Conservation (phyloP, 2,113 vertebrate genomes). For the Aptenodytes patagonicus region DNA sequence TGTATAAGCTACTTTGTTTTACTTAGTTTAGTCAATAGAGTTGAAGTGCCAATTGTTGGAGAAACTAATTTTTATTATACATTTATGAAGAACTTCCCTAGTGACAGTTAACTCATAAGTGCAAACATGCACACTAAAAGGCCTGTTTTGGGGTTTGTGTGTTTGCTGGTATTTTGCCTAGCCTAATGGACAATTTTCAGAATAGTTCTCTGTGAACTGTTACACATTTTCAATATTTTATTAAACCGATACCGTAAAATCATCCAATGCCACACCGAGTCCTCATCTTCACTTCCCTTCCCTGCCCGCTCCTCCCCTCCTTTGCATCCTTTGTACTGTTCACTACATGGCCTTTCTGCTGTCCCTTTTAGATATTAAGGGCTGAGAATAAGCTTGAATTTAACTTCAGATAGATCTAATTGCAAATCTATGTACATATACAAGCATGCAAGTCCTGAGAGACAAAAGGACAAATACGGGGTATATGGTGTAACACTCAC, state of each 20-base stretch:
- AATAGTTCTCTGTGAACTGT: background rate
- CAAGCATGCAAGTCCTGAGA: background rate
- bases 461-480: background rate
- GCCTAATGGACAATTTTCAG: background rate
- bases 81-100: background rate
- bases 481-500: background rate
- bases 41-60: background rate
- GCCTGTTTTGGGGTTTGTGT: accelerated
- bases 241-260: background rate
- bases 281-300: background rate
- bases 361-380: background rate
- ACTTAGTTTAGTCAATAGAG: background rate
- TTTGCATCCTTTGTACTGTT: background rate
- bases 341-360: background rate
- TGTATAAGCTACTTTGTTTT: background rate
- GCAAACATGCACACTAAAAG: background rate
- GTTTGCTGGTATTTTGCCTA: background rate
- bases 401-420: background rate
- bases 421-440: background rate
- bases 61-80: background rate
- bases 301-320: accelerated
- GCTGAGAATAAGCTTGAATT: background rate
- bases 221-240: background rate
- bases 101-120: background rate
- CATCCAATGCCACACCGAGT: accelerated